Evolutionary conservation across 2,113 vertebrate genomes (phyloP), one percentile per base, ranked within the genome.

Genomic region (Nesogale talazaci): DNA sequence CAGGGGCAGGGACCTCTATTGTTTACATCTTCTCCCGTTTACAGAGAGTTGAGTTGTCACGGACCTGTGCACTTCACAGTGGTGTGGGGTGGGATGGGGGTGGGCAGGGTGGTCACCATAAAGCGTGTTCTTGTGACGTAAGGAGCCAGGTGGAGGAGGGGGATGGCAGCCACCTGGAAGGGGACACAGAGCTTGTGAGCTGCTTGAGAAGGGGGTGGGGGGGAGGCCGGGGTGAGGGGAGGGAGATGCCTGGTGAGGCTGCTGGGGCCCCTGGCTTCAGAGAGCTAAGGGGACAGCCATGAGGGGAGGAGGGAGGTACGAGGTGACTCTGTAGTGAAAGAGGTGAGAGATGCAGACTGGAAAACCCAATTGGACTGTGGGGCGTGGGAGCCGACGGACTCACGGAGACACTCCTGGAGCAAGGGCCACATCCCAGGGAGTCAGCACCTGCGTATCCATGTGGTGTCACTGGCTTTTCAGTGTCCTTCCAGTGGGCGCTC

Each of bases 231-330:
- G n/a, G n/a, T n/a, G n/a, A 61, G 76, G 79, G 61, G 78, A 59
- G n/a, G 36, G 46, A 80, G 16, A 87, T 6, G 38, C 46, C 34
- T 38, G 78, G 40, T 38, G 3, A 56, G 5, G 25, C 46, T 31
- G 19, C 14, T 84, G 36, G 23, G 56, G 63, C 78, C 90, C 57
- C 81, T 94, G 92, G 52, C 36, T 93, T 52, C 19, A 52, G 72
- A 56, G 61, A 88, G 29, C 57, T 1, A 52, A 12, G 31, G 46
- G 25, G 16, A 29, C 76, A 69, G 52, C 38, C n/a, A 17, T 9
- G 67, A 77, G 42, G 36, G 87, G 77, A n/a, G 52, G 70, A n/a
- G 52, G 70, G 52, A 77, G 56, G n/a, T 6, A 4, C 31, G 0
- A 20, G 22, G 2, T 36, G 65, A 16, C 38, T 11, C 76, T 0